Evolutionary conservation across 2,888 invertebrate species (phyloP).

Genomic region (Drosophila stalkeri): DNA sequence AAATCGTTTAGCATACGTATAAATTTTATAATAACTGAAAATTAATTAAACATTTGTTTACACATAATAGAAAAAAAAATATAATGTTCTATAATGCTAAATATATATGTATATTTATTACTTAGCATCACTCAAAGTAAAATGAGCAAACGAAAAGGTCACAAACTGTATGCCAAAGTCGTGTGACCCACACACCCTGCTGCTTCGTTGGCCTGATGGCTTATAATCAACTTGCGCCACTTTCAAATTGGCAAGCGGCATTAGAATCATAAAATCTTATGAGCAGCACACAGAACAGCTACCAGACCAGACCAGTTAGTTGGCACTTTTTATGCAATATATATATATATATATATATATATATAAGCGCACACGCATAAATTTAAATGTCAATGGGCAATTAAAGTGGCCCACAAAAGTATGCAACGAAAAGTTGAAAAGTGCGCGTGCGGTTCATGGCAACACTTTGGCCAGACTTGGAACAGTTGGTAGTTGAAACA

Average conservation of each 20-base stretch:
- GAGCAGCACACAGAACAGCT: conserved; percentile 4
- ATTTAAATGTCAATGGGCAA: conserved; percentile 75
- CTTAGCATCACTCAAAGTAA: too few relatives aligned
- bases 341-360: not conserved
- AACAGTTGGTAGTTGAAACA: conserved; percentile 48
- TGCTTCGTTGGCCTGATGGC: not conserved
- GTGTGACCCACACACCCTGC: not conserved
- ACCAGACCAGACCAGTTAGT: conserved; percentile 16
- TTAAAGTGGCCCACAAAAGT: conserved; percentile 75
- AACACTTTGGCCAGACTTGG: conserved; percentile 23
- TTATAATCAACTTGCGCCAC: conserved; percentile 56
- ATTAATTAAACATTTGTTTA: too few relatives aligned
- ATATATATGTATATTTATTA: too few relatives aligned
- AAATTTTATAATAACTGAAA: too few relatives aligned
- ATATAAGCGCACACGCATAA: conserved; percentile 47
- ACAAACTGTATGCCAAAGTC: conserved; percentile 5
- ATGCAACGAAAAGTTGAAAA: conserved; percentile 68
- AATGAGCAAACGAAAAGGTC: not conserved
- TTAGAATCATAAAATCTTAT: conserved; percentile 57
- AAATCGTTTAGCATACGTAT: too few relatives aligned
- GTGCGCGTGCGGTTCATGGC: conserved; percentile 31
- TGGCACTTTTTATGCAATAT: conserved; percentile 33
- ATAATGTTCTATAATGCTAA: too few relatives aligned
- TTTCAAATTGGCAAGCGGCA: conserved; percentile 64
- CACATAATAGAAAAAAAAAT: too few relatives aligned